Percentiles rank a stretch among this genome's conserved stretches.
phyloP scores from a whole-genome alignment of 2,888 invertebrate genomes.

The Chrysodeixis includens region DNA sequence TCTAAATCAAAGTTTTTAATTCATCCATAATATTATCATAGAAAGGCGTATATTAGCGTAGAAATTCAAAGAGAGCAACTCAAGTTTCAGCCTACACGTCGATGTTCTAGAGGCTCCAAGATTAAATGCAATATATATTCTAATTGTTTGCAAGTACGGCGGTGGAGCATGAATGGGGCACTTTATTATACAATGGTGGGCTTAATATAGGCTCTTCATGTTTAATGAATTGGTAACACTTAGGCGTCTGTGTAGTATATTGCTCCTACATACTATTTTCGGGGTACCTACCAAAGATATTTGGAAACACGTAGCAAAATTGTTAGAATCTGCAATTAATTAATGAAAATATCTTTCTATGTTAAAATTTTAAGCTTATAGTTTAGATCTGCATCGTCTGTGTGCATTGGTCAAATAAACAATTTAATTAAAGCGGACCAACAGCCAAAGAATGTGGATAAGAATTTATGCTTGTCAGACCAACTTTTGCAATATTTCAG shows the following conservation, averaged over 20 bases:
- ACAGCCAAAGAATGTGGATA: not conserved
- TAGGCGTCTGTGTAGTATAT: slow-evolving; percentile 18
- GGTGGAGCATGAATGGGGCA: slow-evolving; percentile 35
- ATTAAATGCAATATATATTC: slow-evolving; percentile 46
- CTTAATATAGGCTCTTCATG: slow-evolving; percentile 39
- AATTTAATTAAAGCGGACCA: not conserved
- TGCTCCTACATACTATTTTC: slow-evolving; percentile 24
- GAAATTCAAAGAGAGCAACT: slow-evolving; percentile 17
- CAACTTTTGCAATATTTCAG: not conserved
- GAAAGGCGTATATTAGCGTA: too few relatives aligned
- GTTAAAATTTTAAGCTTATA: not conserved
- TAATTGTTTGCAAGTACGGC: slow-evolving; percentile 44
- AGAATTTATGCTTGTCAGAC: not conserved
- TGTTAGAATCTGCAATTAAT: not conserved
- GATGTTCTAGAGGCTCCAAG: slow-evolving; percentile 32
- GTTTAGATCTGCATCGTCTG: not conserved
- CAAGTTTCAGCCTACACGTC: slow-evolving; percentile 11
- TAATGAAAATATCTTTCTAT: too few relatives aligned
- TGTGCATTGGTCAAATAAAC: not conserved
- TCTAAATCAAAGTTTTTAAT: not conserved
- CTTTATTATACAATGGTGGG: slow-evolving; percentile 46
- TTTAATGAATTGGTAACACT: slow-evolving; percentile 48
- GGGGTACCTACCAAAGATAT: not conserved
- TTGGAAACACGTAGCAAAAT: not conserved
- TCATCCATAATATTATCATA: not conserved